Evolutionary conservation across 2,113 vertebrate species (phyloP).

Genomic region (Salminus brasiliensis): DNA sequence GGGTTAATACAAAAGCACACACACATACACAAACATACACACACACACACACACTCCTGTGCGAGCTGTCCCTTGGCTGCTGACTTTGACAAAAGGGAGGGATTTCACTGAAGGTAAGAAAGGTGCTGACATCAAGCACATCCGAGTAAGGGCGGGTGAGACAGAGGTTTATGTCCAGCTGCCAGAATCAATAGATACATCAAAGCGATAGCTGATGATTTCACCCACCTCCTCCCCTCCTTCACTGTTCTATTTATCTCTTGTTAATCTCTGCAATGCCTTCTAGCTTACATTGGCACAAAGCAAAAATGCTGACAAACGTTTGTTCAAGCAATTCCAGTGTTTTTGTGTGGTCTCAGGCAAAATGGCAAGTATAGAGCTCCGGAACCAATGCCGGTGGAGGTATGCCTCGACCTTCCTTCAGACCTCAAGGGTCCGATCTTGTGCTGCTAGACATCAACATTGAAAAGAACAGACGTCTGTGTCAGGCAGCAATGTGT

Average conservation of each 20-base stretch:
- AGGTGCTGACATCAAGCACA: slow-evolving; percentile 67
- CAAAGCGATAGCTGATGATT: slow-evolving; percentile 73
- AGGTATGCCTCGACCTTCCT: slow-evolving; percentile 28
- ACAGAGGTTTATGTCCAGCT: slow-evolving; percentile 61
- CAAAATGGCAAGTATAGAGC: slow-evolving; percentile 25
- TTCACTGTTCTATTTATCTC: slow-evolving; percentile 68
- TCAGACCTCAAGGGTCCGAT: slow-evolving; percentile 4
- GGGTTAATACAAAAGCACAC: not conserved
- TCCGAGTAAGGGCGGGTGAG: slow-evolving; percentile 13
- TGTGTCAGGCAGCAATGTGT: slow-evolving; percentile 21
- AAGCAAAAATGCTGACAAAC: slow-evolving; percentile 72
- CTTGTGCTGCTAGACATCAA: slow-evolving; percentile 10
- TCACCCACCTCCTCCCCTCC: slow-evolving; percentile 63
- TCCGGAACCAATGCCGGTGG: slow-evolving; percentile 3
- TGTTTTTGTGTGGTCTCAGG: slow-evolving; percentile 50
- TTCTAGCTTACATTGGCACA: slow-evolving; percentile 66
- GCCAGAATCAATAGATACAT: slow-evolving; percentile 77
- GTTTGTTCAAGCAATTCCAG: slow-evolving; percentile 58
- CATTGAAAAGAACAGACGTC: slow-evolving; percentile 36
- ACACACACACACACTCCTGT: slow-evolving; percentile 26
- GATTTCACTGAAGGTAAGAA: slow-evolving; percentile 59
- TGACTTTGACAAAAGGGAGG: slow-evolving; percentile 63
- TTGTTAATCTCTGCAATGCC: slow-evolving; percentile 62
- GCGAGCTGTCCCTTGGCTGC: slow-evolving; percentile 50
- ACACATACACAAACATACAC: slow-evolving; percentile 37